These are phyloP conservation scores for Gnathonemus echidnorhynchus DNA, from an alignment of 2,113 vertebrate species.

Conservation along the genomic window DNA sequence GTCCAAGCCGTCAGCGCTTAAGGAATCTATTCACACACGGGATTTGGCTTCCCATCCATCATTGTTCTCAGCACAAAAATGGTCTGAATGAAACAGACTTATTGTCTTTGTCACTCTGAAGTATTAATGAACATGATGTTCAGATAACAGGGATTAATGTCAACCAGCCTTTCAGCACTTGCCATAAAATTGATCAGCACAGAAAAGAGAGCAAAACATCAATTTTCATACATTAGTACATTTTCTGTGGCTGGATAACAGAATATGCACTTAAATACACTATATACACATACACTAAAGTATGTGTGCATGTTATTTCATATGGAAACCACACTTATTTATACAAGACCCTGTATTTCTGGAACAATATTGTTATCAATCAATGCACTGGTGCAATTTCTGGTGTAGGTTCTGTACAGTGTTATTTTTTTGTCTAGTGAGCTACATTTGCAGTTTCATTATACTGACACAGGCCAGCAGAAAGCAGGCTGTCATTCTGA, in stretches of 20 bases:
- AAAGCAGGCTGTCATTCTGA: not conserved
- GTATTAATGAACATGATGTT: not conserved
- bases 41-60: not conserved
- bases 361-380: not conserved
- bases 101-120: not conserved
- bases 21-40: not conserved
- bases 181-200: slow-evolving; percentile 7
- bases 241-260: not conserved
- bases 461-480: not conserved
- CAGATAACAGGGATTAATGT: not conserved
- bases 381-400: not conserved
- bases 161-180: not conserved
- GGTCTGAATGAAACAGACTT: not conserved
- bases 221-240: not conserved
- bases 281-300: not conserved
- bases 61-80: not conserved
- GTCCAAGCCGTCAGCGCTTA: not conserved
- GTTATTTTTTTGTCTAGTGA: not conserved
- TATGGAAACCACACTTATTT: not conserved
- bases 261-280: not conserved
- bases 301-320: not conserved
- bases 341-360: not conserved
- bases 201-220: slow-evolving; percentile 4
- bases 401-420: not conserved
- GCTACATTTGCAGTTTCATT: not conserved